Conservation (phyloP, 2,113 vertebrate species). For the Menura novaehollandiae region DNA sequence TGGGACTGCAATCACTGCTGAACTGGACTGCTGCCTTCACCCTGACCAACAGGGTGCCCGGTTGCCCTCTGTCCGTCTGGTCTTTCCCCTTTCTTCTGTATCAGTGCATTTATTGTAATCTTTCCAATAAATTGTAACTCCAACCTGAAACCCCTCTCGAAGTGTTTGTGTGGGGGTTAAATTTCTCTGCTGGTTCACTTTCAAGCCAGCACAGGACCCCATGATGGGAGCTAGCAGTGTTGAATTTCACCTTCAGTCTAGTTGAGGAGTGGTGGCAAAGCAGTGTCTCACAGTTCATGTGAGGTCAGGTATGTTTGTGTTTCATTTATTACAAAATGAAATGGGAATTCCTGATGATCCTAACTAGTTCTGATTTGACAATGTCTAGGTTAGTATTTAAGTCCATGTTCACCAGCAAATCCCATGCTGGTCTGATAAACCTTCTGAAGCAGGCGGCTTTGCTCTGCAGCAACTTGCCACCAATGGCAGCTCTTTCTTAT, state of each 20-base stretch:
- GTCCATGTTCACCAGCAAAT: background rate
- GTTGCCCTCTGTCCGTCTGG: too few relatives aligned
- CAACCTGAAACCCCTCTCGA: too few relatives aligned
- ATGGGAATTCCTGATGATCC: background rate
- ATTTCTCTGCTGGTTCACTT: too few relatives aligned
- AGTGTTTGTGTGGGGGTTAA: too few relatives aligned
- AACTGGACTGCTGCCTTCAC: too few relatives aligned
- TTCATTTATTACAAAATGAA: background rate
- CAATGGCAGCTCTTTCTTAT: background rate
- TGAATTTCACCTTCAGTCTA: background rate
- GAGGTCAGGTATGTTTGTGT: background rate
- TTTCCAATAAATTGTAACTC: too few relatives aligned
- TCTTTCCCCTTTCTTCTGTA: too few relatives aligned
- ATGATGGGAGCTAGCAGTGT: accelerated
- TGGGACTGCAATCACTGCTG: too few relatives aligned
- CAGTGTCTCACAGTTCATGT: background rate
- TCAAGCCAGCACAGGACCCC: too few relatives aligned
- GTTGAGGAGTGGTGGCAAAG: background rate
- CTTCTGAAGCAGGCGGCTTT: background rate
- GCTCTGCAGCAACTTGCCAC: background rate
- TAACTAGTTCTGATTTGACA: background rate
- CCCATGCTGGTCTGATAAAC: background rate
- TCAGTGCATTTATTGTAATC: too few relatives aligned
- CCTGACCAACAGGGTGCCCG: too few relatives aligned
- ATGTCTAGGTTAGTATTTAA: background rate